These are phyloP conservation scores for Pelmatolapia mariae DNA, from an alignment of 2,113 vertebrate genomes.

Conservation along the genomic window DNA sequence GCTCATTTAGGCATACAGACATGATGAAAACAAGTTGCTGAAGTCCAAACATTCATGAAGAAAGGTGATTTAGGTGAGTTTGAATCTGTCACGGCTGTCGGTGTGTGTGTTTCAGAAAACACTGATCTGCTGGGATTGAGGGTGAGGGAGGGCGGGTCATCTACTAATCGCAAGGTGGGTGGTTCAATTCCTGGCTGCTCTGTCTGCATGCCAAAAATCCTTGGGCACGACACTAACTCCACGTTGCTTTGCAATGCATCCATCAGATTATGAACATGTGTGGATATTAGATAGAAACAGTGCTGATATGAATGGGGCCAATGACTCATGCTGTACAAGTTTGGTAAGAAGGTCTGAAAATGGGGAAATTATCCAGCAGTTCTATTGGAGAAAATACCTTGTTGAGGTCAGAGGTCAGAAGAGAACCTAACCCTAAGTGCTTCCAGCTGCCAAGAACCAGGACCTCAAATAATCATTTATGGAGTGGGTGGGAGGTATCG, in stretches of 20 bases:
- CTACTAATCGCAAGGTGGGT: background rate
- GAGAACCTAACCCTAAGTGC: background rate
- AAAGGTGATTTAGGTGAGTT: background rate
- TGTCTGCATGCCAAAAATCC: background rate
- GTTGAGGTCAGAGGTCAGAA: background rate
- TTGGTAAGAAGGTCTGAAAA: background rate
- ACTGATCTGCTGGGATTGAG: background rate
- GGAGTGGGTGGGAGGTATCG: background rate
- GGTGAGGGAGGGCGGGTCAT: background rate
- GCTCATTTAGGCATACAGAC: background rate
- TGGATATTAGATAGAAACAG: background rate
- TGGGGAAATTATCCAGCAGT: background rate
- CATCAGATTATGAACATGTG: background rate
- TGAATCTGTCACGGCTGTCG: background rate
- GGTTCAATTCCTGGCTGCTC: background rate
- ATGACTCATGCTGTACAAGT: background rate
- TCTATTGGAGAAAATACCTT: background rate
- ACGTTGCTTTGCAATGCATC: background rate
- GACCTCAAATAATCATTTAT: background rate
- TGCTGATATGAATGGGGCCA: background rate
- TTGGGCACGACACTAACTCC: background rate
- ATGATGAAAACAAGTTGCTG: background rate
- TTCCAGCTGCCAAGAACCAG: background rate
- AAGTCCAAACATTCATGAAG: background rate
- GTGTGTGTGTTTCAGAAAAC: background rate